Percentiles rank a stretch among this genome's conserved stretches.
phyloP scores from a whole-genome alignment of 2,797 vertebrate species.

The Sebastes taczanowskii region DNA sequence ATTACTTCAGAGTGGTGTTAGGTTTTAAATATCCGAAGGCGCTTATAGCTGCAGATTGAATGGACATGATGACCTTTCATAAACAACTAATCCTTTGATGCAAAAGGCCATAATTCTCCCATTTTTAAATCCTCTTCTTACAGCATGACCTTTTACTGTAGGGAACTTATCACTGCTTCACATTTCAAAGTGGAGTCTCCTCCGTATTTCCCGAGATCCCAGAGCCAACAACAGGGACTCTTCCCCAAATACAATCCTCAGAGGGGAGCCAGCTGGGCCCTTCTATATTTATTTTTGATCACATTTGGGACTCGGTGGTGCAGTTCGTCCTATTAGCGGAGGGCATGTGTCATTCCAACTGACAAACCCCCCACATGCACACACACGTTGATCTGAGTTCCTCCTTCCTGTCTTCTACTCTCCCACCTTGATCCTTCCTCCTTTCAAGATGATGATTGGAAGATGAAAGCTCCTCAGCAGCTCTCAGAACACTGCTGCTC shows the following conservation, averaged over 20 bases:
- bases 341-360: slow-evolving; percentile 22
- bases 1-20: neutral
- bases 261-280: neutral
- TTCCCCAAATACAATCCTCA: slow-evolving; percentile 20
- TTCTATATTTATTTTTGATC: slow-evolving; percentile 29
- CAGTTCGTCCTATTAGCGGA: slow-evolving; percentile 19
- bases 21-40: neutral
- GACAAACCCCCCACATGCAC: neutral
- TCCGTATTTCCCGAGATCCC: neutral
- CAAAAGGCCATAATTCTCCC: neutral
- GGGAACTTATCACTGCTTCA: slow-evolving; percentile 19
- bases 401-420: neutral
- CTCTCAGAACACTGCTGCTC: neutral
- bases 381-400: neutral
- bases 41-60: neutral
- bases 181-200: slow-evolving; percentile 19
- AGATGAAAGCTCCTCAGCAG: neutral
- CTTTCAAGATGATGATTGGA: neutral
- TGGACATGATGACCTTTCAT: slow-evolving; percentile 22
- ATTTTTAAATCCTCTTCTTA: slow-evolving; percentile 3
- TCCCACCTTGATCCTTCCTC: neutral
- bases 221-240: slow-evolving; percentile 8
- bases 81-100: slow-evolving; percentile 10
- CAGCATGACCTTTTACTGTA: slow-evolving; percentile 15
- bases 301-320: slow-evolving; percentile 26